Percentiles rank a stretch among this genome's conserved stretches.
Conservation (phyloP, 2,888 invertebrate species). For the Cylindroiulus punctatus region DNA sequence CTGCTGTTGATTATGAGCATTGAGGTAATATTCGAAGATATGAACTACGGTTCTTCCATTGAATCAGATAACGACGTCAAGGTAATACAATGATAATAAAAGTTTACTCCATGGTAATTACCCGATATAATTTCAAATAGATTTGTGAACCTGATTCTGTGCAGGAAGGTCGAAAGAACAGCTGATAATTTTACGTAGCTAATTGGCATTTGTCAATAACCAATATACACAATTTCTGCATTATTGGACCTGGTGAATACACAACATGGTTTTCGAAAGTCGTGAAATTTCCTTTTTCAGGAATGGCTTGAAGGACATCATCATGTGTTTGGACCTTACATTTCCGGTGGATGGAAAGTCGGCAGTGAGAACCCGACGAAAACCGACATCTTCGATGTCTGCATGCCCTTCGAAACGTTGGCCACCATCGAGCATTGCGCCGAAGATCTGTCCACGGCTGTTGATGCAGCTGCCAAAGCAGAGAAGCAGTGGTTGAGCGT, state of each 20-base stretch:
- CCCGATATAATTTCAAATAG: neutral
- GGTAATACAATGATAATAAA: conserved; percentile 23
- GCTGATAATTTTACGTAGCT: no score
- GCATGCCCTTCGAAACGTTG: no score
- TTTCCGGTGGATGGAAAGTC: conserved; percentile 6
- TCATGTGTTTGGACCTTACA: neutral
- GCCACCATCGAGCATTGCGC: neutral
- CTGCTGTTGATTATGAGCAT: conserved; percentile 40
- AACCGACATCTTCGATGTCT: neutral
- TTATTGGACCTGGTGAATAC: no score
- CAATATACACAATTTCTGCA: no score
- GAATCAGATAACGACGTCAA: conserved; percentile 47
- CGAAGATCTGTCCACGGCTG: neutral
- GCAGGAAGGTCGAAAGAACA: neutral
- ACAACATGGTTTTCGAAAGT: no score
- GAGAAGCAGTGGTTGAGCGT: neutral
- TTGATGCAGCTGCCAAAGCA: neutral
- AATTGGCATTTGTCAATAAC: no score
- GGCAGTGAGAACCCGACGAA: neutral
- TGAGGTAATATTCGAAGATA: conserved; percentile 42
- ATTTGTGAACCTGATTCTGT: neutral
- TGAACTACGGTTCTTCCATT: conserved; percentile 28
- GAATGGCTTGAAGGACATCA: conserved; percentile 20
- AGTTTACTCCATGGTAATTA: no score
- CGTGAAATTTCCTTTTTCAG: no score